These are phyloP conservation scores for Gallirallus australis DNA, from an alignment of 2,797 vertebrate genomes.

Conservation along the genomic window DNA sequence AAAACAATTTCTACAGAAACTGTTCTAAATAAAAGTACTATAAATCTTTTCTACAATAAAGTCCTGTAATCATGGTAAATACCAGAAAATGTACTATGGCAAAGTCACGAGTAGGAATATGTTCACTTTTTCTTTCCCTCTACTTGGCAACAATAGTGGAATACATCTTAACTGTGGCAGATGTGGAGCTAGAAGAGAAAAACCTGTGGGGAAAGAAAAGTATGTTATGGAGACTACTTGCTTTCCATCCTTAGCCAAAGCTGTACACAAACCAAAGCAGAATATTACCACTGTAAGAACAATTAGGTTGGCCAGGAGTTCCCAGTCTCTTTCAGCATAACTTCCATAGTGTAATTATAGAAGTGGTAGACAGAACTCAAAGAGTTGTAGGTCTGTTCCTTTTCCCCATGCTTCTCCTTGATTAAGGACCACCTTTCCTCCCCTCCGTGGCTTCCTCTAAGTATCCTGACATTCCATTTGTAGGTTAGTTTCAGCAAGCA, in stretches of 20 bases:
- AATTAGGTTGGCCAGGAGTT: neutral
- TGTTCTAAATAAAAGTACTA: neutral
- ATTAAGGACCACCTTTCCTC: neutral
- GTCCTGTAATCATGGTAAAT: neutral
- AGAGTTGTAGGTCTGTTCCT: neutral
- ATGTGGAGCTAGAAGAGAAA: neutral
- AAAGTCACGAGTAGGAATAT: neutral
- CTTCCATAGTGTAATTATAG: neutral
- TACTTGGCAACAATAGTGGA: neutral
- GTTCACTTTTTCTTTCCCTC: neutral
- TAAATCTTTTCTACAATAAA: neutral
- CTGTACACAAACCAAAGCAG: neutral
- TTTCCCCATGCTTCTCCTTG: neutral
- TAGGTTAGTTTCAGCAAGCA: neutral
- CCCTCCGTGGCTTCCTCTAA: neutral
- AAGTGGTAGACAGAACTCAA: neutral
- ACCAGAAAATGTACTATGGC: neutral
- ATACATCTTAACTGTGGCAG: neutral
- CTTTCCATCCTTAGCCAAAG: neutral
- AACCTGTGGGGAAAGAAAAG: neutral
- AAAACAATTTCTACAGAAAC: neutral
- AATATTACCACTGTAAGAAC: neutral
- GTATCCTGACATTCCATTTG: neutral
- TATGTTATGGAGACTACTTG: neutral
- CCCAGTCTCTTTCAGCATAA: neutral